Evolutionary conservation across 2,113 vertebrate species (phyloP), one percentile per base, ranked within the genome.

Genomic region (Rhegmatorhina hoffmannsi): DNA sequence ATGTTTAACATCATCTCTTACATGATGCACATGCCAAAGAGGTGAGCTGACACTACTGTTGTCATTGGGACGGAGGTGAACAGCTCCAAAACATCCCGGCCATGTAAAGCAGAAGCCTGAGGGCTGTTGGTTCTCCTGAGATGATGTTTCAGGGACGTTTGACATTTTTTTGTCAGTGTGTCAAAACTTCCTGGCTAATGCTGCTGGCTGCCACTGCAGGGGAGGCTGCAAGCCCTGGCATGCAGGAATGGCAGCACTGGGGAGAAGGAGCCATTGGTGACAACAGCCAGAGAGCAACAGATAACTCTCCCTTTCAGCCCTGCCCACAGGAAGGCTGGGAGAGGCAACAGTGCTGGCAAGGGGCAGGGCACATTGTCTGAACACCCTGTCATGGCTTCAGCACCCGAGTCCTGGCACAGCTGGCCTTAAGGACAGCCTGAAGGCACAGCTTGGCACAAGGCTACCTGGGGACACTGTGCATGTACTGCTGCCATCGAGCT

Each of bases 401-500:
- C 38, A 19, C 31, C 55, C 40, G 8, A 62, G 21, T 23, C 25
- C 23, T 13, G 58, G 23, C 46, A 82, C 38, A 68, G 23, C 28
- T 1, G 1, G 44, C 38, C 68, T 46, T 33, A 44, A 59, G 50
- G 11, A 50, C 29, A 31, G 59, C 58, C 44, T 74, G 87, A 20
- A 86, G 60, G 36, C 1, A 0, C 68, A 50, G 55, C 44, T 34
- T 1, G 3, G 43, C 12, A 53, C 2, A 21, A 62, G 58, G 53
- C 31, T 56, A 36, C 28, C 49, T 3, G 26, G 74, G 19, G n/a
- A 36, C 5, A 10, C 20, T 2, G 3, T 1, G 1, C 26, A 29
- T 1, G 5, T n/a, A 46, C 79, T 7, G 11, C 40, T 78, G 75
- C 18, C 84, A 66, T 4, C 0, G 2, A 64, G 53, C 4, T 0